Conservation (phyloP, 2,113 vertebrate species). For the Hemiscyllium ocellatum region DNA sequence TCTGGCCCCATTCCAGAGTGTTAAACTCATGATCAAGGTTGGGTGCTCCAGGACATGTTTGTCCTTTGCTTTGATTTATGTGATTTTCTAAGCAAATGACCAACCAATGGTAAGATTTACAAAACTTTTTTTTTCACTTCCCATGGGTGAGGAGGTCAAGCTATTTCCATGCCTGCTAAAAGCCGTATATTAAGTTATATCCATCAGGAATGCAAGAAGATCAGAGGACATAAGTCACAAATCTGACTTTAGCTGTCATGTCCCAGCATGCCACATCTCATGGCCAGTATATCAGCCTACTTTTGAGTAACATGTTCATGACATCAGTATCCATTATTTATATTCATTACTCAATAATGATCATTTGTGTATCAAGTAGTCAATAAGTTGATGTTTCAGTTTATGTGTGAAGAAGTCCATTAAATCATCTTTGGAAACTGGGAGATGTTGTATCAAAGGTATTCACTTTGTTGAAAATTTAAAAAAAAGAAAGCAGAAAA, state of each 20-base stretch:
- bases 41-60: not conserved
- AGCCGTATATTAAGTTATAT: not conserved
- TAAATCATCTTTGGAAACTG: not conserved
- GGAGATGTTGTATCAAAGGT: not conserved
- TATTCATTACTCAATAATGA: not conserved
- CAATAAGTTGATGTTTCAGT: not conserved
- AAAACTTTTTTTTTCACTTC: not conserved
- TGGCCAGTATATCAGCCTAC: too few relatives aligned
- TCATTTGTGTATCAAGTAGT: not conserved
- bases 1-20: not conserved
- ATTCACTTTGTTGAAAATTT: not conserved
- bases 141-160: too few relatives aligned
- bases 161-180: not conserved
- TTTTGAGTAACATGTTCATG: not conserved
- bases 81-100: not conserved
- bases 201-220: not conserved
- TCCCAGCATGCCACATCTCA: not conserved
- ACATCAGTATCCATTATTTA: not conserved
- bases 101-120: not conserved
- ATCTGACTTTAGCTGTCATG: not conserved
- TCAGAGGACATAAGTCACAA: not conserved
- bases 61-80: not conserved
- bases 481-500: not conserved
- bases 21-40: not conserved
- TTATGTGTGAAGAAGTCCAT: not conserved